These are phyloP conservation scores for Pammene aurita DNA, from an alignment of 2,888 invertebrate species.

Conservation along the genomic window DNA sequence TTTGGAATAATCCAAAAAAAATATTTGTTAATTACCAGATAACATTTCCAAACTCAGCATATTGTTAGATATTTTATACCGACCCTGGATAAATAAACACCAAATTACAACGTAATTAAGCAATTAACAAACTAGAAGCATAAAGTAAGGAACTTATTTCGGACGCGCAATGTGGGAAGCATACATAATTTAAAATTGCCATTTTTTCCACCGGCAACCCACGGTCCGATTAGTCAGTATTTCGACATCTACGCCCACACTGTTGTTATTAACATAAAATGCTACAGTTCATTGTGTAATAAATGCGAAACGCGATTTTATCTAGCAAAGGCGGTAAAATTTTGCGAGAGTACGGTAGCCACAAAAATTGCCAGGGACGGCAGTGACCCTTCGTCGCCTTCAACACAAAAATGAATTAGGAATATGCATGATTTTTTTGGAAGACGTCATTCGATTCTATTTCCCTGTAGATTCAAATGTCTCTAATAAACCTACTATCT, in stretches of 20 bases:
- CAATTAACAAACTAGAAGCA: conserved; percentile 76
- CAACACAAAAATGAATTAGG: too few relatives aligned
- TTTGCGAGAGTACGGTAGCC: neutral
- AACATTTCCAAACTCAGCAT: too few relatives aligned
- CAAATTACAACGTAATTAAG: conserved; percentile 61
- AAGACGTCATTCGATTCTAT: too few relatives aligned
- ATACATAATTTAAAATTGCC: conserved; percentile 82
- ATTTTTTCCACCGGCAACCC: conserved; percentile 78
- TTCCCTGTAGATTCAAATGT: too few relatives aligned
- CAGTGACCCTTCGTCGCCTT: too few relatives aligned
- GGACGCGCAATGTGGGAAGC: conserved; percentile 71
- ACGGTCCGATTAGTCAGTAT: conserved; percentile 80
- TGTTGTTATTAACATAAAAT: conserved; percentile 79
- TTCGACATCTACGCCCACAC: conserved; percentile 78
- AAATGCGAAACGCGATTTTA: conserved; percentile 78
- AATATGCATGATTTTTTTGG: too few relatives aligned
- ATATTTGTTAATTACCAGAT: too few relatives aligned
- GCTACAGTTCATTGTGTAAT: conserved; percentile 80
- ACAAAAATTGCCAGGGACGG: too few relatives aligned
- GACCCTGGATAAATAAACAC: neutral
- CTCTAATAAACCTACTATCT: too few relatives aligned
- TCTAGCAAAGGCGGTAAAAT: conserved; percentile 60
- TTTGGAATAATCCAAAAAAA: too few relatives aligned
- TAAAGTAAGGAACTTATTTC: conserved; percentile 70
- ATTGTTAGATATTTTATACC: neutral